Base-by-base conservation (phyloP, 2,113 vertebrate species). In the Genyomyrus donnyi region DNA sequence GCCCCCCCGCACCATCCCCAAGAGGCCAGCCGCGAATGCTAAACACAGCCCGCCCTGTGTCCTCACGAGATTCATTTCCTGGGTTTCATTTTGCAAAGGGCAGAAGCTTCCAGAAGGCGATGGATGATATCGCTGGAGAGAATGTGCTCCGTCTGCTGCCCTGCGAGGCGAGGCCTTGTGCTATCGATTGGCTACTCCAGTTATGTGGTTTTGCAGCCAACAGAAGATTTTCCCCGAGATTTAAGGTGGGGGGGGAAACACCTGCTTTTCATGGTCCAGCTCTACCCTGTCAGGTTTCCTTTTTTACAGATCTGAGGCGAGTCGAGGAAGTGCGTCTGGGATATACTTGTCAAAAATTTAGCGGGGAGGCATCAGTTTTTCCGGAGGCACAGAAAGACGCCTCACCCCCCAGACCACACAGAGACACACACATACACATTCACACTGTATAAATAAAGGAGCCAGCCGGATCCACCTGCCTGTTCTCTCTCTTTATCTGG, bases 301-400 rank as follows among this genome's bases (percentile, higher is more conserved):
- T 53, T 52, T 42, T 52, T 24, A 58, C 15, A 1, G 27, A 35
- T 58, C 15, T 35, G 31, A 35, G 50, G 35, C 48, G 5, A 17
- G n/a, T 48, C 4, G 50, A 24, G 50, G 85, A 53, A 87, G 49
- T 56, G 17, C 74, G 50, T 31, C 9, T 8, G 17, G 48, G 50
- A 87, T 87, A 50, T 42, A 87, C 50, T 87, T 87, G 27, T 87
- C 85, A 39, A 50, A 39, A 87, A 87, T 87, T 52, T 87, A 3
- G 5, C 50, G 1, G 48, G 48, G 11, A 17, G 13, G 31, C 31
- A 39, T 35, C 85, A 35, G 48, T 87, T 39, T 56, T 56, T 35
- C 87, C 53, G 0, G 35, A 88, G 87, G 31, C 77, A 56, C 46
- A 85, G 50, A 24, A n/a, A 85, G 17, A 48, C 19, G 21, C 62